Base-by-base conservation (phyloP, 2,113 vertebrate genomes). In the Erpornis zantholeuca region DNA sequence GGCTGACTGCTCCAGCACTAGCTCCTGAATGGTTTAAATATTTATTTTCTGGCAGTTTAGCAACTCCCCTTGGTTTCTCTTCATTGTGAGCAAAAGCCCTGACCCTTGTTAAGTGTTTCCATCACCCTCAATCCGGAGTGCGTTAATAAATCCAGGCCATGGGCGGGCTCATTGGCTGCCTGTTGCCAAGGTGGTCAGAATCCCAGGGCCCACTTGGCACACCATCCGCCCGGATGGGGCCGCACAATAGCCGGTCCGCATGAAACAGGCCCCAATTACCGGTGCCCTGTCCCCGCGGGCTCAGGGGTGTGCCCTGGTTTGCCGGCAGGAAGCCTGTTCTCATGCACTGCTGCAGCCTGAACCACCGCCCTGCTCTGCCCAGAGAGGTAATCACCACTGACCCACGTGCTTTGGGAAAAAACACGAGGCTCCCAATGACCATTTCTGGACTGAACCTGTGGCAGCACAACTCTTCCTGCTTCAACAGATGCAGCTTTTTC, bases 171-270 rank as follows among this genome's bases (percentile, higher is more conserved):
- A 2, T 18, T 0, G 0, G 5, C 16, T 1, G 1, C 2, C 0
- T 3, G 18, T 7, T 44, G 70, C 52, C n/a, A 3, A 6, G 12
- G 15, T 4, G 36, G n/a, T 16, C 45, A 11, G 18, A 0, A 0
- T 20, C 52, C n/a, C 54, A 1, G 21, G 12, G 47, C 35, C 33
- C n/a, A 3, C 40, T 47, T 45, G 71, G 53, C 42, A 24, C 65
- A 1, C 0, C 0, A 3, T n/a, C 14, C 11, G 3, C 0, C 29
- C 2, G 0, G 17, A 12, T 1, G 1, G n/a, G 8, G 25, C 17
- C 2, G 1, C 29, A n/a, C 40, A 22, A 36, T 11, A 29, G 71
- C 47, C 2, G 0, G 3, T 18, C 11, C 27, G 3, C 71, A 21
- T 0, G 1, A 19, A 91, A 35, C 3, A 0, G 36, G 38, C 38